Percentiles rank a stretch among this genome's conserved stretches.
These are phyloP conservation scores for Cataglyphis altisquamis DNA, from an alignment of 2,888 invertebrate species.

Conservation along the genomic window DNA sequence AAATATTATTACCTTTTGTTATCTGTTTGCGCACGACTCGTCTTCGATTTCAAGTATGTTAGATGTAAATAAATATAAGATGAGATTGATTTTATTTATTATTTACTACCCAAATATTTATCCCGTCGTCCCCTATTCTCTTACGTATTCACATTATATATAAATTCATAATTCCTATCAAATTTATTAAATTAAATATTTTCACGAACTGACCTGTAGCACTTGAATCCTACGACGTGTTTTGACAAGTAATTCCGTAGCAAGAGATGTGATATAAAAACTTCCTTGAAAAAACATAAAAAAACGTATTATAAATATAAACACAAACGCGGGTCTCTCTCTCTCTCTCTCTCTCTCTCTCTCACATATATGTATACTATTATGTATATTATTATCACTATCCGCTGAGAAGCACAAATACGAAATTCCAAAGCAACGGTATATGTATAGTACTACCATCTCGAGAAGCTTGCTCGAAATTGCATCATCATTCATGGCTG, in stretches of 20 bases:
- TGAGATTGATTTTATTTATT: no score
- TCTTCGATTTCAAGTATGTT: no score
- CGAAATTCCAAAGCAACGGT: conserved; percentile 17
- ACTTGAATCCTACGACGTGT: not conserved
- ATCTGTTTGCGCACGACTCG: no score
- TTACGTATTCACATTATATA: no score
- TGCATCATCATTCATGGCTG: not conserved
- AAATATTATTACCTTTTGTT: no score
- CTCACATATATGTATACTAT: not conserved
- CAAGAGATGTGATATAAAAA: not conserved
- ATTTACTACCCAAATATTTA: no score
- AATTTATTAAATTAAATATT: not conserved
- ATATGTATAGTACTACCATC: conserved; percentile 49
- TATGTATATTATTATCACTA: not conserved
- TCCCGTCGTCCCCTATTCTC: no score
- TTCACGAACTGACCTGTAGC: not conserved
- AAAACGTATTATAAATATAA: not conserved
- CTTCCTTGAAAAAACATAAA: not conserved
- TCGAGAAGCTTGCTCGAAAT: conserved; percentile 30
- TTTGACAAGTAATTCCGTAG: not conserved
- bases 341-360: not conserved
- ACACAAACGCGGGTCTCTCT: not conserved
- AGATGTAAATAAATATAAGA: no score
- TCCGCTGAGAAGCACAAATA: not conserved
- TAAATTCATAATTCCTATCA: not conserved